Evolutionary conservation across 2,888 invertebrate genomes (phyloP), one percentile per base, ranked within the genome.

Genomic region (Drosophila anceps): DNA sequence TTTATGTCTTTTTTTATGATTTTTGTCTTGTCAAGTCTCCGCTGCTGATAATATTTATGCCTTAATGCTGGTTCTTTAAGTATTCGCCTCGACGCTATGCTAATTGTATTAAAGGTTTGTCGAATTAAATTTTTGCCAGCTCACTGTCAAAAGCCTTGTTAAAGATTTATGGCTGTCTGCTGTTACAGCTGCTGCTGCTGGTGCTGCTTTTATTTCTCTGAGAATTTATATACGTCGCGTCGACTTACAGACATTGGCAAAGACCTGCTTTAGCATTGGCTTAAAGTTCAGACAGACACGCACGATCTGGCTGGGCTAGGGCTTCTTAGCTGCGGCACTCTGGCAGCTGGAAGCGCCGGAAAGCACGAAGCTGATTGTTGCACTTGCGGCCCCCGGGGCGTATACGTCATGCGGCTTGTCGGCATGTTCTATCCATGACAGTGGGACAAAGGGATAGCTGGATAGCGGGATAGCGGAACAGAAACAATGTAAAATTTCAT

Each of bases 41-140:
- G 77, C 72, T 46, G 77, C 73, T 84, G 82, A 79, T 82, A 81
- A 79, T 81, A 86, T 90, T 90, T 88, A 82, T 88, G 81, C 67
- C 66, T 74, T 59, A 66, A 55, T 73, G 53, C 53, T 12, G 10
- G 53, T 24, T 31, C 37, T 60, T 70, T 70, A 68, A 73, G 51
- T 63, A 41, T 9, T 20, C 24, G 44, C 20, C 60, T 24, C n/a
- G 20, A 20, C 20, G 33, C 29, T 24, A 58, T 48, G 55, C 51
- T 59, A 69, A 46, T 71, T 70, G 70, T 57, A 69, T 61, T 66
- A 46, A 62, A 76, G 62, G 59, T 67, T 48, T 73, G 57, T 74
- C 75, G 72, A 76, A 75, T 68, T 79, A 71, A 84, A 69, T 73
- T 75, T 63, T 37, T 41, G 68, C 58, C 80, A 70, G 88, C 85